phyloP scores from a whole-genome alignment of 2,888 invertebrate species.

The Stenotaenia linearis region DNA sequence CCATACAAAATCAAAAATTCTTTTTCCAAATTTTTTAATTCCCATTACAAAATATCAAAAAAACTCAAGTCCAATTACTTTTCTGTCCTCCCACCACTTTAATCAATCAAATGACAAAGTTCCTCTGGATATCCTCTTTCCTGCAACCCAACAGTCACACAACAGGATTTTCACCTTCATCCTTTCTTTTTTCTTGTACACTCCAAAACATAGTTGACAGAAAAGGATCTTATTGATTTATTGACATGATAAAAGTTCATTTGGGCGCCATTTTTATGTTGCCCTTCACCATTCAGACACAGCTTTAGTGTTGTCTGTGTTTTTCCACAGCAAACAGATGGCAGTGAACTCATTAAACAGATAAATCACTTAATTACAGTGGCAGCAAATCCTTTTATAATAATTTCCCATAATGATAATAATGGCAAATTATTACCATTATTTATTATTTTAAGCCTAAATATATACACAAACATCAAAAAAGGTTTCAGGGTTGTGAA shows the following conservation, averaged over 20 bases:
- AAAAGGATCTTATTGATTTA: background rate
- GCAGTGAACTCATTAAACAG: background rate
- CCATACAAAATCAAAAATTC: background rate
- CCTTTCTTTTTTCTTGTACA: background rate
- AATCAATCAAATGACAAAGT: background rate
- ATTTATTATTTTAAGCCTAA: no score
- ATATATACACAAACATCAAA: no score
- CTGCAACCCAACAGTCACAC: background rate
- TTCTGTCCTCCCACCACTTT: background rate
- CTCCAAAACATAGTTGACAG: background rate
- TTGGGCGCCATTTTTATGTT: background rate
- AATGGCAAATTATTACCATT: background rate
- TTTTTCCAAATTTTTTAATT: no score
- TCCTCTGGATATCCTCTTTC: slow-evolving; percentile 16
- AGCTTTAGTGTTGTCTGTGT: background rate
- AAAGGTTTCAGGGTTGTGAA: no score
- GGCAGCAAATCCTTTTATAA: background rate
- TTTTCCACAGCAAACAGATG: background rate
- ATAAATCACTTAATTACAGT: background rate
- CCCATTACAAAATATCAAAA: background rate
- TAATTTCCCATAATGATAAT: no score
- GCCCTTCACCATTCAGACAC: background rate
- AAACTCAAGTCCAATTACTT: no score
- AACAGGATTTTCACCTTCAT: background rate
- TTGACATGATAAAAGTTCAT: background rate